Evolutionary conservation across 1,140 invertebrate genomes (phyloP).

Genomic region (Pachypeltis micranthus): DNA sequence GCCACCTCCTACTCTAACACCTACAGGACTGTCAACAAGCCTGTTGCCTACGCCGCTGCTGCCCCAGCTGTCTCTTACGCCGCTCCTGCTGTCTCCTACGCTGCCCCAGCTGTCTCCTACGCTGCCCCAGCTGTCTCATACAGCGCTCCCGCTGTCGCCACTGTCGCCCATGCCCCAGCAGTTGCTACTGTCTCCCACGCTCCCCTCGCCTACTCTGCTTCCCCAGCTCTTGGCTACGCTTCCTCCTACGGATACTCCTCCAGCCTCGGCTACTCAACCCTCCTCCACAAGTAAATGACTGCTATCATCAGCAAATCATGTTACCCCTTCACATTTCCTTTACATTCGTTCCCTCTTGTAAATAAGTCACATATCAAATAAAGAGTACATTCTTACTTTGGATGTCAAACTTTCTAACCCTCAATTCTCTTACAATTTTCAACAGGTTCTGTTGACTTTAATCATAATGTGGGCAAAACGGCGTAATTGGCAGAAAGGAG

Average conservation of each 20-base stretch:
- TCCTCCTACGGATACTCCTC: slow-evolving; percentile 7
- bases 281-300: slow-evolving; percentile 7
- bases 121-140: slow-evolving; percentile 1
- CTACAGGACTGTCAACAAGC: slow-evolving; percentile 16
- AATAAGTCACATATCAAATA: neutral
- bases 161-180: slow-evolving; percentile 5
- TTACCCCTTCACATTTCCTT: neutral
- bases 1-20: slow-evolving; percentile 16
- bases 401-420: too few species aligned
- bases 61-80: slow-evolving; percentile 9
- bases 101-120: slow-evolving; percentile 10
- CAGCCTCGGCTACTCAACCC: slow-evolving; percentile 5
- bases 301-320: neutral
- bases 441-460: too few species aligned
- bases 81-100: slow-evolving; percentile 13
- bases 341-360: neutral
- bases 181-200: neutral
- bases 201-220: neutral
- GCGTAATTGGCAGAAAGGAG: too few species aligned
- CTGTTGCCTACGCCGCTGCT: neutral
- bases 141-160: slow-evolving; percentile 2
- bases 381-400: too few species aligned
- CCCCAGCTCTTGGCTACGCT: neutral
- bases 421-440: too few species aligned
- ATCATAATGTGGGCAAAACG: too few species aligned